These are phyloP conservation scores for Hymenopus coronatus DNA, from an alignment of 2,888 invertebrate species.

Conservation along the genomic window DNA sequence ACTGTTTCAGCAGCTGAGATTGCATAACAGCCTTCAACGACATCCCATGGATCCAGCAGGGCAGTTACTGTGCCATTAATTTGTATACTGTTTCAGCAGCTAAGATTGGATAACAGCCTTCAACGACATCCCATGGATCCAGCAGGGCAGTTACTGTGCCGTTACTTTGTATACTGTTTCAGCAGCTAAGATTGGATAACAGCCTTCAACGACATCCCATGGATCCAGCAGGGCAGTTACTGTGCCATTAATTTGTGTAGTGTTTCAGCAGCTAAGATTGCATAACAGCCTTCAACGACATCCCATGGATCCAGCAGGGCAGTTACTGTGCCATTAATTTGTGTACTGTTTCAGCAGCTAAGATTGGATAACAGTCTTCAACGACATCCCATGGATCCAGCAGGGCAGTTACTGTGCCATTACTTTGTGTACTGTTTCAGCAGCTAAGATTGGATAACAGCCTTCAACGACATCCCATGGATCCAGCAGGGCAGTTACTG, in stretches of 20 bases:
- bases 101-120: no score
- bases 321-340: no score
- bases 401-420: no score
- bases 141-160: no score
- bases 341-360: no score
- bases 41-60: conserved; percentile 42
- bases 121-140: no score
- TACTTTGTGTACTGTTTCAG: conserved; percentile 5
- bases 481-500: conserved; percentile 38
- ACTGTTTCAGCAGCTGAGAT: conserved; percentile 41
- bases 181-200: conserved; percentile 50
- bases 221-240: conserved; percentile 47
- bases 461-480: conserved; percentile 40
- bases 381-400: no score
- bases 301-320: no score
- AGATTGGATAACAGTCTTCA: no score
- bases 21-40: conserved; percentile 56
- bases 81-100: conserved; percentile 34
- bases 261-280: no score
- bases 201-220: conserved; percentile 49
- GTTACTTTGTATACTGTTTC: background rate
- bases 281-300: no score
- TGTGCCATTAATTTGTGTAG: conserved; percentile 42
- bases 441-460: conserved; percentile 46
- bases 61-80: conserved; percentile 50